Conservation (phyloP, 2,888 invertebrate species). For the Eretmocerus hayati region DNA sequence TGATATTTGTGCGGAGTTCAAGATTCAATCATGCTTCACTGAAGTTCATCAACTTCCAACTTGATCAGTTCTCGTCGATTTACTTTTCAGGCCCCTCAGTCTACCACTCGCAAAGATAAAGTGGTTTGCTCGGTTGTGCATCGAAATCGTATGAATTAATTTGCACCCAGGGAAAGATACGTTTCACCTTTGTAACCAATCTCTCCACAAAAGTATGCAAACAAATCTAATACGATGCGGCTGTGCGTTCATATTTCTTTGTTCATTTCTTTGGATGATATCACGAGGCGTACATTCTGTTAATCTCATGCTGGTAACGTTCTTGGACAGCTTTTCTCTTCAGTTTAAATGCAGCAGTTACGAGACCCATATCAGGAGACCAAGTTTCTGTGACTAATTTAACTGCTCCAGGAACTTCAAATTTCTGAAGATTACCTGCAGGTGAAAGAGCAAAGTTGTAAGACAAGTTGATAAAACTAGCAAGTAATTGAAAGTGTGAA, state of each 20-base stretch:
- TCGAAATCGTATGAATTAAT: too few species aligned
- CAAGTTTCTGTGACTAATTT: constrained; percentile 87
- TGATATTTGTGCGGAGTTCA: too few species aligned
- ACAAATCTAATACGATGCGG: too few species aligned
- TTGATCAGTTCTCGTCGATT: too few species aligned
- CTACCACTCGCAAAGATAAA: too few species aligned
- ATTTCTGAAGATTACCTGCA: constrained; percentile 80
- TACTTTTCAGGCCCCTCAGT: too few species aligned
- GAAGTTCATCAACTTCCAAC: too few species aligned
- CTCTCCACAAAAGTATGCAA: too few species aligned
- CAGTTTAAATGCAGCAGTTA: constrained; percentile 96
- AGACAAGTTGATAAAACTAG: constrained; percentile 2
- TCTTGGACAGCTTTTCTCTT: constrained; percentile 95
- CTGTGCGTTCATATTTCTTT: constrained; percentile 7
- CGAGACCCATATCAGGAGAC: constrained; percentile 95
- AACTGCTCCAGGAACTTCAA: constrained; percentile 75
- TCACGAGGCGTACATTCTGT: constrained; percentile 91
- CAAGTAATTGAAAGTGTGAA: not conserved
- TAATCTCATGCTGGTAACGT: constrained; percentile 85
- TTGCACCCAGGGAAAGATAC: too few species aligned
- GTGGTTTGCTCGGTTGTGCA: too few species aligned
- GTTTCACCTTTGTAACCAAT: too few species aligned
- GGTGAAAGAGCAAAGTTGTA: constrained; percentile 4
- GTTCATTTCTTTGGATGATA: constrained; percentile 21
- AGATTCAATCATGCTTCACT: too few species aligned